Conservation (phyloP, 2,113 vertebrate species). For the Serilophus lunatus region DNA sequence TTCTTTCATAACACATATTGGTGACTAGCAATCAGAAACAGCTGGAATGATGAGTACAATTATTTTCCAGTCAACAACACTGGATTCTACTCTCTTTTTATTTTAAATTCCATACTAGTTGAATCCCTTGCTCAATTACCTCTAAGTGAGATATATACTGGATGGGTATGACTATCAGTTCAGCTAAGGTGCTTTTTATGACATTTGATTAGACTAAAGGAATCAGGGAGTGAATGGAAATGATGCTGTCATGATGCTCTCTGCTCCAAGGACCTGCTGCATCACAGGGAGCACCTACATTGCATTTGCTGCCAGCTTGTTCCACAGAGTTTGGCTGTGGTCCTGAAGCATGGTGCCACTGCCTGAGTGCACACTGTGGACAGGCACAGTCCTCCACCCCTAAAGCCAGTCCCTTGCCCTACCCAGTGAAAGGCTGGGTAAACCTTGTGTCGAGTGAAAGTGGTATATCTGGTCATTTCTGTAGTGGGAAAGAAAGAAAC, state of each 20-base stretch:
- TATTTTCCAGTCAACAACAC: background rate
- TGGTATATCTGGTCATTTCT: background rate
- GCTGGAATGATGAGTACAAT: background rate
- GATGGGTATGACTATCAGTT: background rate
- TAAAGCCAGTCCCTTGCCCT: background rate
- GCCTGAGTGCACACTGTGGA: accelerated
- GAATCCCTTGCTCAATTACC: background rate
- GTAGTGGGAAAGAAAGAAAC: background rate
- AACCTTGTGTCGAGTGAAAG: background rate
- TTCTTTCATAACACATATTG: background rate
- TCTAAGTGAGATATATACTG: background rate
- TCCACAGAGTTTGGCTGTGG: accelerated
- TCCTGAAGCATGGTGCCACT: background rate
- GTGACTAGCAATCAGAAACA: background rate
- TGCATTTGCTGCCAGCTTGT: background rate
- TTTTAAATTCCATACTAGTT: background rate
- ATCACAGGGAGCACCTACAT: background rate
- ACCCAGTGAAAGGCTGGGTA: background rate
- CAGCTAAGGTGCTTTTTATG: background rate
- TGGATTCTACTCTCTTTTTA: background rate
- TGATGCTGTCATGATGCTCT: background rate
- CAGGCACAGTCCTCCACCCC: background rate
- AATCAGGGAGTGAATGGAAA: background rate
- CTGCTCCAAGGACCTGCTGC: background rate
- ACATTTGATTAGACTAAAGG: background rate